Evolutionary conservation across 1,140 invertebrate genomes (phyloP).

Genomic region (Harlomillsia oculata): DNA sequence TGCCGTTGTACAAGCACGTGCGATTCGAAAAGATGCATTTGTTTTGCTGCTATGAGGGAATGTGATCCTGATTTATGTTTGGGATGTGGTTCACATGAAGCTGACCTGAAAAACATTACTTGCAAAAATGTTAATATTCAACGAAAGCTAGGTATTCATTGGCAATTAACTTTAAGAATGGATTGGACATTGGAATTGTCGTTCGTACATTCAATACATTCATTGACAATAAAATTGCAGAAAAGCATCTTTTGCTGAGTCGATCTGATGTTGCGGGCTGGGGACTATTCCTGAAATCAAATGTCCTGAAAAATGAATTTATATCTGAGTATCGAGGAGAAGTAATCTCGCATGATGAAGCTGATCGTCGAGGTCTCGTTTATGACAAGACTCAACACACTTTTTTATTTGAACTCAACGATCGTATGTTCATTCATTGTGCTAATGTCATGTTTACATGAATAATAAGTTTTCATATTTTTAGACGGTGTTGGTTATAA

Average conservation of each 20-base stretch:
- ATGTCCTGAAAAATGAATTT: conserved; percentile 52
- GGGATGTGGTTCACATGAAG: conserved; percentile 45
- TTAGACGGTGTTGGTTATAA: background rate
- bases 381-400: conserved; percentile 55
- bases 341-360: conserved; percentile 49
- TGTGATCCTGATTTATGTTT: conserved; percentile 56
- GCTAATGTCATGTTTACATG: background rate
- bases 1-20: conserved; percentile 52
- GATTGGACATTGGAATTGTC: no score
- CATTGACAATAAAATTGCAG: no score
- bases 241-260: background rate
- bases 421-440: conserved; percentile 39
- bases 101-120: conserved; percentile 8
- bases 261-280: conserved; percentile 44
- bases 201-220: no score
- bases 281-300: conserved; percentile 49
- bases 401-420: conserved; percentile 53
- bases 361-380: conserved; percentile 51
- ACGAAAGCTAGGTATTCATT: conserved; percentile 41
- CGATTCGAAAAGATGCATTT: conserved; percentile 54
- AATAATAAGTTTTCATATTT: background rate
- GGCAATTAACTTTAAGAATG: background rate
- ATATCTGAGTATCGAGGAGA: conserved; percentile 57
- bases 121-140: conserved; percentile 53
- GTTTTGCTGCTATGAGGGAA: conserved; percentile 52